Evolutionary conservation across 1,140 invertebrate species (phyloP).

Genomic region (Heliconius nattereri): DNA sequence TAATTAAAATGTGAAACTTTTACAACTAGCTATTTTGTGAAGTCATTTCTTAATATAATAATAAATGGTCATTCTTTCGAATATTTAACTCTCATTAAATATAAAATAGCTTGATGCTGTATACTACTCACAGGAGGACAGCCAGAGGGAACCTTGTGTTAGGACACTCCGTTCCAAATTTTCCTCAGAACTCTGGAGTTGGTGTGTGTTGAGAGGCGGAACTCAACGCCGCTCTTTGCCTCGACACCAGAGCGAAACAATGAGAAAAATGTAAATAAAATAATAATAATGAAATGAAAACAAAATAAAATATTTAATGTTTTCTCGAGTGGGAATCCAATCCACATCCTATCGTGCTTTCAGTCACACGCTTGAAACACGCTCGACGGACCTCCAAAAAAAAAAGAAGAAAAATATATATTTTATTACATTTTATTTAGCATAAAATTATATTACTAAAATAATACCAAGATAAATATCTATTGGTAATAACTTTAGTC

Average conservation of each 20-base stretch:
- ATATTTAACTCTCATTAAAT: background rate
- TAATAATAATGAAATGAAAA: too few species aligned
- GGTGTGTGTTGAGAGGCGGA: too few species aligned
- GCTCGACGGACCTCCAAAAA: too few species aligned
- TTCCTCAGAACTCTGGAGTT: too few species aligned
- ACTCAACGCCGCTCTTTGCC: too few species aligned
- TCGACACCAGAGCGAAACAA: too few species aligned
- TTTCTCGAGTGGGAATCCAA: too few species aligned
- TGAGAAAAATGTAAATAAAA: too few species aligned
- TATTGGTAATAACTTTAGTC: background rate
- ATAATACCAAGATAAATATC: background rate
- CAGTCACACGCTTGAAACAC: too few species aligned
- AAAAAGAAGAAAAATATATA: too few species aligned
- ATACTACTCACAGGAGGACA: background rate
- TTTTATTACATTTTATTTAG: background rate
- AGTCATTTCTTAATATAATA: background rate
- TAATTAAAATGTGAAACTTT: background rate
- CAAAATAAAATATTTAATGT: too few species aligned
- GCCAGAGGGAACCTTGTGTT: background rate
- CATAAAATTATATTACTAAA: background rate
- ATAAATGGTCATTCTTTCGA: background rate
- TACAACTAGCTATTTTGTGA: background rate
- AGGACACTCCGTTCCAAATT: background rate
- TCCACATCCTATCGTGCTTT: too few species aligned
- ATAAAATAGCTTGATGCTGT: background rate